phyloP scores from a whole-genome alignment of 2,888 invertebrate genomes.

The Nyleta sp. region DNA sequence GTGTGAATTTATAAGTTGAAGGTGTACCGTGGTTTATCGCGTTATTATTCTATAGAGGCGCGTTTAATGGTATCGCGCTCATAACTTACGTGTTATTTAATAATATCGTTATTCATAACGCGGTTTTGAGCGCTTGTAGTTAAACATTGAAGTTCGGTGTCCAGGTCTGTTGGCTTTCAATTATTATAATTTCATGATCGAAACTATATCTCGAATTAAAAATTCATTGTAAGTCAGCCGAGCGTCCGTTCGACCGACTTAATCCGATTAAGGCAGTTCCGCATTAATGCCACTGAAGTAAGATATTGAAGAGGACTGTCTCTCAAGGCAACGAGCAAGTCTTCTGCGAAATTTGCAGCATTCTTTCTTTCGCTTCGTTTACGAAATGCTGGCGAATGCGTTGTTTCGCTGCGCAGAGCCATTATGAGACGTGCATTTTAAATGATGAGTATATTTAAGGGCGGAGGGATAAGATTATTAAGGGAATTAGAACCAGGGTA shows the following conservation, averaged over 20 bases:
- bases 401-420: too few relatives aligned
- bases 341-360: too few relatives aligned
- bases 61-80: not conserved
- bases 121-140: not conserved
- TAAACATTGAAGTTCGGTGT: not conserved
- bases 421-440: too few relatives aligned
- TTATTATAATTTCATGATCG: conserved; percentile 1
- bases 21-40: conserved; percentile 1
- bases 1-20: conserved; percentile 10
- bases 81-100: not conserved
- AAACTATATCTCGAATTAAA: not conserved
- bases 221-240: conserved; percentile 1
- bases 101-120: conserved; percentile 14
- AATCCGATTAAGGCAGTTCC: not conserved
- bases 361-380: too few relatives aligned
- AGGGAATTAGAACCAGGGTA: too few relatives aligned
- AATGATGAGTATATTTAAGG: too few relatives aligned
- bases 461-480: too few relatives aligned
- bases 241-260: not conserved
- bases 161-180: conserved; percentile 1
- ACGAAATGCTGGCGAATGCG: too few relatives aligned
- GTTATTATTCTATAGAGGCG: not conserved
- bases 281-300: too few relatives aligned
- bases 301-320: too few relatives aligned
- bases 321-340: too few relatives aligned